Percentiles rank a stretch among this genome's conserved stretches.
These are phyloP conservation scores for Selene dorsalis DNA, from an alignment of 2,797 vertebrate genomes.

Conservation along the genomic window DNA sequence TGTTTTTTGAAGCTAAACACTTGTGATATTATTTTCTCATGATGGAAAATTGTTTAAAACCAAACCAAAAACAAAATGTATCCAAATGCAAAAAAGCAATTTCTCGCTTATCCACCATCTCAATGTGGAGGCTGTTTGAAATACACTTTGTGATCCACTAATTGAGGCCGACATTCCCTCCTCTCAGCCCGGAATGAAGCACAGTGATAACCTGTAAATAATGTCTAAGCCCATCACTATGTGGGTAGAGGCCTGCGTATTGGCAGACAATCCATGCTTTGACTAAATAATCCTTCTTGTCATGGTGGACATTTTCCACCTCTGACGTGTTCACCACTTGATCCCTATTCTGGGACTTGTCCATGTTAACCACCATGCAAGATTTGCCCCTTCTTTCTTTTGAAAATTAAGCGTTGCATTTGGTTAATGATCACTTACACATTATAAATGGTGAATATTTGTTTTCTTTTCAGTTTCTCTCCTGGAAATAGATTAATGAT, in stretches of 20 bases:
- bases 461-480: constrained; percentile 34
- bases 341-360: constrained; percentile 64
- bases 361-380: constrained; percentile 54
- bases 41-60: constrained; percentile 35
- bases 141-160: constrained; percentile 48
- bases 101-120: constrained; percentile 15
- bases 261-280: constrained; percentile 74
- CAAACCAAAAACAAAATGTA: constrained; percentile 8
- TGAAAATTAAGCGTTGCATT: constrained; percentile 54
- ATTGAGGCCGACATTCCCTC: constrained; percentile 44
- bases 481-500: constrained; percentile 51
- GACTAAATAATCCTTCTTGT: constrained; percentile 78
- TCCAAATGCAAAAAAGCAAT: constrained; percentile 9
- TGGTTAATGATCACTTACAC: constrained; percentile 60
- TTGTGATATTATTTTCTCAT: constrained; percentile 36
- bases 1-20: constrained; percentile 33
- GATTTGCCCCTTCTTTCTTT: constrained; percentile 50
- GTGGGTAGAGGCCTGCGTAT: constrained; percentile 62
- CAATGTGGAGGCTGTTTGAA: constrained; percentile 44
- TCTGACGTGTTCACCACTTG: constrained; percentile 65
- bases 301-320: constrained; percentile 69
- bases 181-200: constrained; percentile 46
- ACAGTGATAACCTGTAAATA: constrained; percentile 66
- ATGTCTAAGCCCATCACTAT: constrained; percentile 58
- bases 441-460: constrained; percentile 50